A percentile compares a stretch with the other conserved stretches of the same genome.
phyloP scores from a whole-genome alignment of 1,140 invertebrate species.

The Berghia stephanieae region DNA sequence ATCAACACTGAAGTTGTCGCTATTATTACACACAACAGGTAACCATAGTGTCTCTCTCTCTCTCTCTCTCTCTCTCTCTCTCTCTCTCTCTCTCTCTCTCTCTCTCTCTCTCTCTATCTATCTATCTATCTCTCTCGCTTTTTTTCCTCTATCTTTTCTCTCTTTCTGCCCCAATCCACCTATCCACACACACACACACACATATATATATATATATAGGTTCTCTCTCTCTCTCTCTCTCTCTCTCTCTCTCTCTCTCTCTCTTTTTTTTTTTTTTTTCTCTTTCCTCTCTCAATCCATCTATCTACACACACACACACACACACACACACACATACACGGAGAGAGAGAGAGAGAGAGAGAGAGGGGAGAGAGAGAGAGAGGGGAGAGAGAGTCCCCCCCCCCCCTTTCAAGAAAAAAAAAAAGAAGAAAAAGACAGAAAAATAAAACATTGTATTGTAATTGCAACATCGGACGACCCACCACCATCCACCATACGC shows the following conservation, averaged over 20 bases:
- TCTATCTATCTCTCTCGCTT: too few relatives aligned
- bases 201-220: background rate
- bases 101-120: too few relatives aligned
- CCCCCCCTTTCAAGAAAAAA: background rate
- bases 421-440: background rate
- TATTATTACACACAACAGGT: background rate
- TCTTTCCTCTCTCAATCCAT: background rate
- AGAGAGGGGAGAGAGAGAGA: too few relatives aligned
- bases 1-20: background rate
- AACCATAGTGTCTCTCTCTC: background rate
- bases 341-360: too few relatives aligned
- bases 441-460: background rate
- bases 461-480: too few relatives aligned
- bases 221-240: too few relatives aligned
- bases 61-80: background rate
- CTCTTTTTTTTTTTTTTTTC: background rate
- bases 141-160: background rate
- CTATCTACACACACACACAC: background rate
- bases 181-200: background rate
- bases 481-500: too few relatives aligned
- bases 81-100: background rate
- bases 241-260: background rate
- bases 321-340: background rate
- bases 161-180: background rate
- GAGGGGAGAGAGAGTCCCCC: too few relatives aligned